These are phyloP conservation scores for Keiferia lycopersicella DNA, from an alignment of 2,888 invertebrate species.

Conservation along the genomic window DNA sequence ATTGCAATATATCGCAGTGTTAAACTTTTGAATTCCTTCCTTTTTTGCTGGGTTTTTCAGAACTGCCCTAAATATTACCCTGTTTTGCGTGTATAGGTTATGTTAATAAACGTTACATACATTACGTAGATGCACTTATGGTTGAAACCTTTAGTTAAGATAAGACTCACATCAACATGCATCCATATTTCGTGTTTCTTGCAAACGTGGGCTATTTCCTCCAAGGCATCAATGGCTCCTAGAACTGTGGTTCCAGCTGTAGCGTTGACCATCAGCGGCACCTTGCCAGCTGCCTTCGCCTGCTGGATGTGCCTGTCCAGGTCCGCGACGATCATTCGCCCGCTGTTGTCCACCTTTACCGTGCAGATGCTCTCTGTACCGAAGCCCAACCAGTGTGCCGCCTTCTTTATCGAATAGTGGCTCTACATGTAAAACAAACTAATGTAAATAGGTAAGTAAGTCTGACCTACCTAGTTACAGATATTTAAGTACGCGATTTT, in stretches of 20 bases:
- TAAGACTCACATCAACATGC: slow-evolving; percentile 87
- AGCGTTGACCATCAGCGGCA: slow-evolving; percentile 87
- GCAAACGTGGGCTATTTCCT: slow-evolving; percentile 85
- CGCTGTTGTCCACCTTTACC: slow-evolving; percentile 84
- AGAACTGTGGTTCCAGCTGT: slow-evolving; percentile 92
- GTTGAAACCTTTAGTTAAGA: too few relatives aligned
- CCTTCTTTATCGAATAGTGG: slow-evolving; percentile 92
- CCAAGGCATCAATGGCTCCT: slow-evolving; percentile 90
- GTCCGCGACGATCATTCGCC: slow-evolving; percentile 84
- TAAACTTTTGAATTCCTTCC: too few relatives aligned
- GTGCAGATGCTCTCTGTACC: slow-evolving; percentile 86
- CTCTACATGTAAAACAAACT: slow-evolving; percentile 70
- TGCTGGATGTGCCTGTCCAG: slow-evolving; percentile 81
- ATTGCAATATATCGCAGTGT: too few relatives aligned
- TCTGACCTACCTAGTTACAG: too few relatives aligned
- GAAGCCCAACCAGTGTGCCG: slow-evolving; percentile 91
- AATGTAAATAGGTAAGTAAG: too few relatives aligned
- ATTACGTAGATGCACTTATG: too few relatives aligned
- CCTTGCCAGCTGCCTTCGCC: slow-evolving; percentile 67
- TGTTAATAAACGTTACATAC: too few relatives aligned
- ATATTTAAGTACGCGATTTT: too few relatives aligned
- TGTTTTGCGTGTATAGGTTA: too few relatives aligned
- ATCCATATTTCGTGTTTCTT: slow-evolving; percentile 86
- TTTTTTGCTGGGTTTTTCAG: too few relatives aligned
- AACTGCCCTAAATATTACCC: too few relatives aligned